phyloP scores from a whole-genome alignment of 2,113 vertebrate species.

The Isichthys henryi region DNA sequence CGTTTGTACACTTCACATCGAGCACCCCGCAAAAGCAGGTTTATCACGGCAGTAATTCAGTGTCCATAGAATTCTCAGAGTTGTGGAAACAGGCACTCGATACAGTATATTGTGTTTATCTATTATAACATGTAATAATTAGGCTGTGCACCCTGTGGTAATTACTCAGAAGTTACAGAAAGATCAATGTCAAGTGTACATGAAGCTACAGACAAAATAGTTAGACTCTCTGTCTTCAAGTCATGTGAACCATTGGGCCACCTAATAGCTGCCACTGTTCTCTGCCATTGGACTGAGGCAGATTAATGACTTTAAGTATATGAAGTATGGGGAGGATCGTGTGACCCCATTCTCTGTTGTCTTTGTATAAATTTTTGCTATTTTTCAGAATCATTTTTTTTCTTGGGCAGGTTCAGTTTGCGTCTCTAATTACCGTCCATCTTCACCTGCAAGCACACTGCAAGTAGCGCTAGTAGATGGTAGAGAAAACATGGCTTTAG shows the following conservation, averaged over 20 bases:
- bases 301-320: neutral
- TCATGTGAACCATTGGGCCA: neutral
- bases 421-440: neutral
- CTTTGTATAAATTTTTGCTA: neutral
- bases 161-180: neutral
- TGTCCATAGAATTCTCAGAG: constrained; percentile 18
- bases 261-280: neutral
- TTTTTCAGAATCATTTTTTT: neutral
- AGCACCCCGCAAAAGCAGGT: constrained; percentile 30
- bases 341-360: neutral
- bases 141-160: neutral
- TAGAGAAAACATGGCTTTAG: constrained; percentile 51
- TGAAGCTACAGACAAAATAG: neutral
- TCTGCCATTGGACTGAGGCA: neutral
- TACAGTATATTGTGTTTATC: neutral
- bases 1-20: constrained; percentile 31
- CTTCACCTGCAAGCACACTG: constrained; percentile 17
- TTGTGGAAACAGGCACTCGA: neutral
- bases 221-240: neutral
- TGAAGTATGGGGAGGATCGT: neutral
- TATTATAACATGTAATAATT: neutral
- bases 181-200: neutral
- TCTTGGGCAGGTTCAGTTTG: neutral
- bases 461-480: constrained; percentile 49
- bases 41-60: constrained; percentile 32